Conservation (phyloP, 2,797 vertebrate genomes). For the Fundulus diaphanus region DNA sequence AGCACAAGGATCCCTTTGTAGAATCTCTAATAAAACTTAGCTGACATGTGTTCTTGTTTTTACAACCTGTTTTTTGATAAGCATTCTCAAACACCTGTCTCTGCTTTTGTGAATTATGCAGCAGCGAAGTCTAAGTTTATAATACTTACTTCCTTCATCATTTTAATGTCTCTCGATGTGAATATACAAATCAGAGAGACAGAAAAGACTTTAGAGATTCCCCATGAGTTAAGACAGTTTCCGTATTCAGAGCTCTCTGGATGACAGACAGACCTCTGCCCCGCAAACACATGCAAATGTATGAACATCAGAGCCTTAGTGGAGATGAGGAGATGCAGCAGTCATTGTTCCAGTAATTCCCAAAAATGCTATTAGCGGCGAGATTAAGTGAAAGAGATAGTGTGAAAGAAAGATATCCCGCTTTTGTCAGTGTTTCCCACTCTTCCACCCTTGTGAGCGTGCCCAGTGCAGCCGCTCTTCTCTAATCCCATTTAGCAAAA, state of each 20-base stretch:
- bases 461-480: conserved; percentile 36
- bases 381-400: conserved; percentile 52
- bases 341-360: conserved; percentile 36
- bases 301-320: conserved; percentile 15
- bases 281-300: conserved; percentile 37
- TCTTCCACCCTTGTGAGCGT: conserved; percentile 47
- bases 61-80: too few relatives aligned
- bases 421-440: conserved; percentile 58
- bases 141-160: not conserved
- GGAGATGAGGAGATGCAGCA: conserved; percentile 12
- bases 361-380: conserved; percentile 58
- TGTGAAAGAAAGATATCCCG: conserved; percentile 56
- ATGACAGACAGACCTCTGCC: conserved; percentile 11
- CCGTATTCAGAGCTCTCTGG: not conserved
- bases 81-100: too few relatives aligned
- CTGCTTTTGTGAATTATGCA: not conserved
- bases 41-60: too few relatives aligned
- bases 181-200: not conserved
- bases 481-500: conserved; percentile 68
- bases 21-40: too few relatives aligned
- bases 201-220: not conserved
- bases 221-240: not conserved
- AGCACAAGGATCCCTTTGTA: too few relatives aligned
- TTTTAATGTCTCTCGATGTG: not conserved
- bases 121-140: not conserved